Base-by-base conservation (phyloP, 2,888 invertebrate genomes). In the Chrysodeixis includens region DNA sequence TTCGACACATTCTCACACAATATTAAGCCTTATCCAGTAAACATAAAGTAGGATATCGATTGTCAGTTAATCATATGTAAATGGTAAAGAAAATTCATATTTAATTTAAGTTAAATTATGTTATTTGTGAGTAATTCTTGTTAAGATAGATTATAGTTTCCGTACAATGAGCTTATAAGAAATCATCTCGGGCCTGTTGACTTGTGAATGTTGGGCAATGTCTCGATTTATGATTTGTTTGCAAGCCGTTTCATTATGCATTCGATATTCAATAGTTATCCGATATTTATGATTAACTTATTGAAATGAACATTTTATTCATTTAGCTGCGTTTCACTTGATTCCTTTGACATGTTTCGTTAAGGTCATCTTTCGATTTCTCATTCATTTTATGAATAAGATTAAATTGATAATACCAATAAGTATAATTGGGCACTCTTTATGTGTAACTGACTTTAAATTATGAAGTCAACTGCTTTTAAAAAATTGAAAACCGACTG, bases 31-130 rank as follows among this genome's bases (percentile, higher is more conserved):
- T 89, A 88, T 76, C 0, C 12, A 46, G 66, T 16, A 55, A 9
- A 8, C 0, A 30, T 76, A 86, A 88, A 83, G 81, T 73, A 66
- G 68, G 62, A 79, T 81, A 81, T 82, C 54, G 61, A 71, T 71
- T 81, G 65, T 7, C 9, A 62, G 62, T 69, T 49, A 63, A 46
- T 68, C 35, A 68, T 54, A 65, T 76, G 66, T 74, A 67, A 71
- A 74, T 79, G 77, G 64, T 72, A 83, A 83, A 76, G 85, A 83
- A 86, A 86, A 85, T 83, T 84, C 51, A 54, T 87, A 89, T 90
- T 90, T 82, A 90, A 90, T 90, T 90, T 91, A 86, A 86, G 88
- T 82, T 88, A 85, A 87, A 86, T 87, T 81, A 84, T 82, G 81
- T 82, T 83, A 81, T 86, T 83, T 82, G 83, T 88, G 84, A 86